Conservation (phyloP, 2,113 vertebrate genomes). For the Sander lucioperca region DNA sequence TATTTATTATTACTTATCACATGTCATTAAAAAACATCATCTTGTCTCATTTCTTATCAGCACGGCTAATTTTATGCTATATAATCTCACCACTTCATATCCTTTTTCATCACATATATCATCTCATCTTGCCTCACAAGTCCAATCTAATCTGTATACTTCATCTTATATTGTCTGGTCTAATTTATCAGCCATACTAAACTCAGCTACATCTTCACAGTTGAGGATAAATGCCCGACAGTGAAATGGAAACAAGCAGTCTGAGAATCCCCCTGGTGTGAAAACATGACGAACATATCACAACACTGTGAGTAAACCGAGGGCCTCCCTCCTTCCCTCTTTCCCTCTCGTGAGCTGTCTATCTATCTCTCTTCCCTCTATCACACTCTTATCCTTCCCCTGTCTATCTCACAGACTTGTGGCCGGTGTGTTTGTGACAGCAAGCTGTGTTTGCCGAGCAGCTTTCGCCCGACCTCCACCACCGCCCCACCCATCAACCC, state of each 20-base stretch:
- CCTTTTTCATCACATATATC: too few species aligned
- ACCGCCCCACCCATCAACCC: conserved; percentile 35
- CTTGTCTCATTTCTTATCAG: too few species aligned
- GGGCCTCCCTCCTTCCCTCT: conserved; percentile 49
- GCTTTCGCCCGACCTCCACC: conserved; percentile 31
- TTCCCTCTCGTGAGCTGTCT: conserved; percentile 24
- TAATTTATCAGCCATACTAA: background rate
- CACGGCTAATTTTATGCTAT: too few species aligned
- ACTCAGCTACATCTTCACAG: conserved; percentile 13
- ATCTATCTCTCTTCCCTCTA: background rate
- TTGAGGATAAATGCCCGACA: conserved; percentile 14
- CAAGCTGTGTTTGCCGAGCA: conserved; percentile 72
- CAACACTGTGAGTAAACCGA: conserved; percentile 65
- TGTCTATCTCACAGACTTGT: conserved; percentile 24
- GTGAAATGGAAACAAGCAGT: conserved; percentile 57
- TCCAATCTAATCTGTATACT: background rate
- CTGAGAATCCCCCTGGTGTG: conserved; percentile 51
- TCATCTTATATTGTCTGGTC: background rate
- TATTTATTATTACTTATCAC: too few species aligned
- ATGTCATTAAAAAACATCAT: too few species aligned
- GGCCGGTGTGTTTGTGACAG: conserved; percentile 52
- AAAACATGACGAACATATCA: conserved; percentile 77
- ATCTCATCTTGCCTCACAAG: background rate
- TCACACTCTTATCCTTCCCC: conserved; percentile 21
- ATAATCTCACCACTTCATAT: too few species aligned